phyloP scores from a whole-genome alignment of 2,797 vertebrate species.

The Peromyscus attwateri region DNA sequence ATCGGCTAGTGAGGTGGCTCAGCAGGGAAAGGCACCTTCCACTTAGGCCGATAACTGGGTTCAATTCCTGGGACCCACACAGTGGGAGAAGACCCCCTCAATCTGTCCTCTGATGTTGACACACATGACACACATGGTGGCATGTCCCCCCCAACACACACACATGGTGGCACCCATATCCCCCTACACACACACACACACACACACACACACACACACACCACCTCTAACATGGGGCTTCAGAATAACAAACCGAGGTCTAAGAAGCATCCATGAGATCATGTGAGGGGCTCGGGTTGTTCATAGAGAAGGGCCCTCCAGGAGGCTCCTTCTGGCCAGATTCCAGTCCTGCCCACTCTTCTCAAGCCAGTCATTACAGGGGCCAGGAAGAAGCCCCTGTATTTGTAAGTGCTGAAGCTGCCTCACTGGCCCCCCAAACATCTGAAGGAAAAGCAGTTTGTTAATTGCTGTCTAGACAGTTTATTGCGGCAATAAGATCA shows the following conservation, averaged over 20 bases:
- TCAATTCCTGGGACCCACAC: neutral
- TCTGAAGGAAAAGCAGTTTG: constrained; percentile 91
- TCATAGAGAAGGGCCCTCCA: neutral
- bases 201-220: neutral
- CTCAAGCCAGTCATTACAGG: constrained; percentile 87
- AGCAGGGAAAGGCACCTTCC: neutral
- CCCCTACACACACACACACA: neutral
- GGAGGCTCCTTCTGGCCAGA: constrained; percentile 55
- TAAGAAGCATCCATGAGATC: neutral
- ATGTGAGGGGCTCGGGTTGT: neutral
- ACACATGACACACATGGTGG: neutral
- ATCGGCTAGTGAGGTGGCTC: no score
- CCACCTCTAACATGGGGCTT: neutral
- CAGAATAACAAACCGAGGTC: neutral
- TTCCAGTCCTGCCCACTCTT: constrained; percentile 60
- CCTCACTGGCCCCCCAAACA: constrained; percentile 89
- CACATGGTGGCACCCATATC: neutral
- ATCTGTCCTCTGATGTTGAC: neutral
- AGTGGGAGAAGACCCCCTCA: neutral
- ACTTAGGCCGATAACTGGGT: neutral
- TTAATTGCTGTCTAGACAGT: constrained; percentile 99
- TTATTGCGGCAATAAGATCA: constrained; percentile 99
- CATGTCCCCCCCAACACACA: neutral
- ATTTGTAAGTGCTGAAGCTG: constrained; percentile 83
- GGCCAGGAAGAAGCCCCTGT: constrained; percentile 82